These are phyloP conservation scores for Junco hyemalis DNA, from an alignment of 2,113 vertebrate species.

Conservation along the genomic window DNA sequence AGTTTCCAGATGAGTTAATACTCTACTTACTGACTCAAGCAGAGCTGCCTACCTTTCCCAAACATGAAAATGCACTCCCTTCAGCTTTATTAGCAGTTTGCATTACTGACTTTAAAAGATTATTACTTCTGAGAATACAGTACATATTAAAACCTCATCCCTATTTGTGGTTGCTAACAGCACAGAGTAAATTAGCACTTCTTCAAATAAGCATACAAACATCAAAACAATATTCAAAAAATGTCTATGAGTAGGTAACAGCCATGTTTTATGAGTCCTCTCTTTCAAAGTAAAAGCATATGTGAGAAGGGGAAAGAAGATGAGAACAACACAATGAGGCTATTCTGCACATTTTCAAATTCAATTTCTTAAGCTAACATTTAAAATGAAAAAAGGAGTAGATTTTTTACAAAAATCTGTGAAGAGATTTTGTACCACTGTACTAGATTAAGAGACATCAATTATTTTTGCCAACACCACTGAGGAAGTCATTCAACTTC, in stretches of 20 bases:
- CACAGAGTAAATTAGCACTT: not conserved
- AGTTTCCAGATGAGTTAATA: not conserved
- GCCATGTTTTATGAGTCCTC: not conserved
- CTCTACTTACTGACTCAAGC: not conserved
- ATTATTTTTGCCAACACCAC: not conserved
- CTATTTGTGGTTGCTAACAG: not conserved
- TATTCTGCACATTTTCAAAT: not conserved
- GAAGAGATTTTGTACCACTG: not conserved
- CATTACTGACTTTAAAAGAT: not conserved
- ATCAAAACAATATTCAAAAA: not conserved
- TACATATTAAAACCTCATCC: not conserved
- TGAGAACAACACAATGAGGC: not conserved
- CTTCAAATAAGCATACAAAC: not conserved
- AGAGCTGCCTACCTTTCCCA: not conserved
- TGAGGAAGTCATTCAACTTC: not conserved
- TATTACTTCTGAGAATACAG: not conserved
- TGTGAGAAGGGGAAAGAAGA: not conserved
- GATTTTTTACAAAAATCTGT: not conserved
- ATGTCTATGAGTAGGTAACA: not conserved
- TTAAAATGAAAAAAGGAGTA: not conserved
- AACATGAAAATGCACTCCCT: not conserved
- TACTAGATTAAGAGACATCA: not conserved
- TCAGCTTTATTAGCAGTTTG: not conserved
- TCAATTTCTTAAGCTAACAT: not conserved
- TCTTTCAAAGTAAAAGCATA: not conserved